Conservation (phyloP, 2,888 invertebrate genomes). For the Athalia rosae region DNA sequence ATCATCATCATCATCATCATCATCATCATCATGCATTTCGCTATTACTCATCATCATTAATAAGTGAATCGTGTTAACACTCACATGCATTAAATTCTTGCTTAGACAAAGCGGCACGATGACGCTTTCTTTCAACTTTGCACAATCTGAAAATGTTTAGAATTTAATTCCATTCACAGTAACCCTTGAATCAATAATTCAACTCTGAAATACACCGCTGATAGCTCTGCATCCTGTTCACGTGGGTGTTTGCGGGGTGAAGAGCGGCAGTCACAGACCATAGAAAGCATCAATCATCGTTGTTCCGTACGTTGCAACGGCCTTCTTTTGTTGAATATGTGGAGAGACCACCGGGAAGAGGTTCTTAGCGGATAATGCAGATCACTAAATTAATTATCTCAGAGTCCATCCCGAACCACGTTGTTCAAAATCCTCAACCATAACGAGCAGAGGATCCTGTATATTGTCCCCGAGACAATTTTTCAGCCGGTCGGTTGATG, state of each 20-base stretch:
- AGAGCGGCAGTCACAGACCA: conserved; percentile 52
- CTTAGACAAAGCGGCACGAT: conserved; percentile 8
- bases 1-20: background rate
- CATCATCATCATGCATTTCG: background rate
- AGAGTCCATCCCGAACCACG: no score
- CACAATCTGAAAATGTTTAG: background rate
- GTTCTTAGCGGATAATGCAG: conserved; percentile 48
- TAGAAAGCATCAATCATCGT: conserved; percentile 53
- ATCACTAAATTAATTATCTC: conserved; percentile 48
- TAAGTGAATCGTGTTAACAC: background rate
- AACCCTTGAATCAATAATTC: conserved; percentile 51
- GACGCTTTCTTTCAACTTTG: no score
- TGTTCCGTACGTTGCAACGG: conserved; percentile 55
- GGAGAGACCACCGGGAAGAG: conserved; percentile 46
- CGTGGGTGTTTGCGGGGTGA: conserved; percentile 44
- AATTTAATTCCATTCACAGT: conserved; percentile 53
- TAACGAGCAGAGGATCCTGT: no score
- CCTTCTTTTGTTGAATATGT: conserved; percentile 52
- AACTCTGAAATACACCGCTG: conserved; percentile 49
- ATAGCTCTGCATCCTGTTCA: conserved; percentile 46
- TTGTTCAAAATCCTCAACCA: no score
- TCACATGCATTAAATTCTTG: background rate
- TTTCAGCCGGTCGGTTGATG: background rate
- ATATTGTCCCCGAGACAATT: conserved; percentile 52
- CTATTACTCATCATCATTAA: background rate